phyloP scores from a whole-genome alignment of 1,140 invertebrate species.

The Macrosteles quadrilineatus region DNA sequence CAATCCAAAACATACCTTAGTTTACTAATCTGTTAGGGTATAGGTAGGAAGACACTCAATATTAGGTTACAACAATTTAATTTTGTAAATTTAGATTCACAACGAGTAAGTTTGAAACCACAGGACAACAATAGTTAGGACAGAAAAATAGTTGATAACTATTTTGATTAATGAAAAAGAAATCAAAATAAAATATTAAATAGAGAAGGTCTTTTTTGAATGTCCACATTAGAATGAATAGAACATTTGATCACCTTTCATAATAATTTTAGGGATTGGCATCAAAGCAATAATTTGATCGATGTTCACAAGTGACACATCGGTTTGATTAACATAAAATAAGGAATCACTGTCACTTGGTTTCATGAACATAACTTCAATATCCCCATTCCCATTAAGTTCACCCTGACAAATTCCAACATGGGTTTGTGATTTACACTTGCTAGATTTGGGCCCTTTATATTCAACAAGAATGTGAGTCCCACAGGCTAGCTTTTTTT shows the following conservation, averaged over 20 bases:
- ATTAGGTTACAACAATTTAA: too few species aligned
- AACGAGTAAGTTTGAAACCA: too few species aligned
- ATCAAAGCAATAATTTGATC: conserved; percentile 1
- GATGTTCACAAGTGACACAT: neutral
- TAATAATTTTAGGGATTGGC: neutral
- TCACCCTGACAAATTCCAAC: neutral
- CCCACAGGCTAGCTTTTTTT: neutral
- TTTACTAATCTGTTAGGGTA: neutral
- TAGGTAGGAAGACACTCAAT: too few species aligned
- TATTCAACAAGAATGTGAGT: neutral
- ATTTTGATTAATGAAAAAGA: too few species aligned
- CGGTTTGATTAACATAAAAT: neutral
- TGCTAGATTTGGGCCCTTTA: neutral
- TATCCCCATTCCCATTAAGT: neutral
- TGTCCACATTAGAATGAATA: neutral
- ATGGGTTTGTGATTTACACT: neutral
- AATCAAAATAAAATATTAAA: neutral
- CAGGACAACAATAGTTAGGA: too few species aligned
- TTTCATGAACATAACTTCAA: neutral
- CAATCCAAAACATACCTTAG: neutral
- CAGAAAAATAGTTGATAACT: too few species aligned
- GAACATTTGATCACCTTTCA: neutral
- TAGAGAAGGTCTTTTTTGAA: neutral
- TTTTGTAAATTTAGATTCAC: too few species aligned
- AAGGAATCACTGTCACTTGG: neutral